Evolutionary conservation across 2,797 vertebrate species (phyloP), one percentile per base, ranked within the genome.

Genomic region (Dendrocincla fuliginosa): DNA sequence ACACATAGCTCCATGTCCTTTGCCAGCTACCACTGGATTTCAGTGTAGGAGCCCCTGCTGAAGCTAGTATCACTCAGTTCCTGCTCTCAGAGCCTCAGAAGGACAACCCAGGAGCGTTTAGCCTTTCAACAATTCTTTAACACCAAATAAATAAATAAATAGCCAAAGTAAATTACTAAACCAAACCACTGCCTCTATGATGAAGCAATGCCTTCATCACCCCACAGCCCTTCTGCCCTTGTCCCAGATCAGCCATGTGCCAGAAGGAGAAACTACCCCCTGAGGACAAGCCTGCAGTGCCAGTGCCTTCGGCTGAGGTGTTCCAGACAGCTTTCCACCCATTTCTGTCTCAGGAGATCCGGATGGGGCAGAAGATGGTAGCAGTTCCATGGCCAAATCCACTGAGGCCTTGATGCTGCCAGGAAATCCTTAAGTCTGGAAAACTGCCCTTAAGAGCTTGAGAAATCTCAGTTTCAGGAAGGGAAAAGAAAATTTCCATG

Each of bases 161-260:
- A n/a, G 30, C 23, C 30, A 25, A 64, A 91, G 25, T 11, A 59
- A 78, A 55, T 8, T 9, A 89, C 60, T 28, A 28, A 53, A 61
- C 11, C 4, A 47, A 63, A 59, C 25, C 42, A 49, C 23, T 53
- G 32, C 17, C 41, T 35, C 42, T 42, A 55, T 13, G 41, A 28
- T 16, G 28, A 83, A 74, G 11, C 10, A 49, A 24, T 28, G 32
- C 52, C 30, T 86, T 47, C 1, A 2, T 33, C 28, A 49, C 4
- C 13, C 10, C 22, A 6, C 1, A 1, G 33, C 39, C 32, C 18
- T 76, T 50, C 37, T 3, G 2, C 69, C 35, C 52, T 24, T 70
- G 28, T 55, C 35, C 27, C 10, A 5, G 53, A 42, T 30, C 0
- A 0, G 19, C 18, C 47, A 19, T 0, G 0, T 10, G 6, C 24